Evolutionary conservation across 2,797 vertebrate genomes (phyloP).

Genomic region (Avahi laniger): DNA sequence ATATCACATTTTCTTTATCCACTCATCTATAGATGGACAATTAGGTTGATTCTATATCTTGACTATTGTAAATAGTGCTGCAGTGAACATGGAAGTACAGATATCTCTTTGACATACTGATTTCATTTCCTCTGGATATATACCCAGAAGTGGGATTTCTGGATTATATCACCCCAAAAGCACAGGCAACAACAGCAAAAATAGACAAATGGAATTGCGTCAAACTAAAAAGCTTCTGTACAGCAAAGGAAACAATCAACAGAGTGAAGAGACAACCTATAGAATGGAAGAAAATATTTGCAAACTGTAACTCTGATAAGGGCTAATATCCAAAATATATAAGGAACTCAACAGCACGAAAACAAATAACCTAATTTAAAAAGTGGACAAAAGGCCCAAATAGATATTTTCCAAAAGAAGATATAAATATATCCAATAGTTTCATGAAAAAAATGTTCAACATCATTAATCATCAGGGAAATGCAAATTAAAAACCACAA

Average conservation of each 20-base stretch:
- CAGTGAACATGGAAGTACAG: not conserved
- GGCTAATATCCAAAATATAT: not conserved
- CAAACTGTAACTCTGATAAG: not conserved
- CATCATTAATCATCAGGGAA: not conserved
- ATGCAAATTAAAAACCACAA: not conserved
- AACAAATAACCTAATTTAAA: not conserved
- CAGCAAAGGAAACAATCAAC: not conserved
- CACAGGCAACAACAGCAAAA: not conserved
- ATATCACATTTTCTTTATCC: not conserved
- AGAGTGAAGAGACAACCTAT: not conserved
- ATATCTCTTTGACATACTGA: not conserved
- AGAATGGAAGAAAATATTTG: not conserved
- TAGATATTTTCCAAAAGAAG: not conserved
- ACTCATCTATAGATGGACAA: not conserved
- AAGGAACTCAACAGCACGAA: not conserved
- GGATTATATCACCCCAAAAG: not conserved
- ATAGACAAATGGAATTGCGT: not conserved
- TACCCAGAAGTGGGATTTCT: too few species aligned
- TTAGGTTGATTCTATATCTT: not conserved
- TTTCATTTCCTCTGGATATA: not conserved
- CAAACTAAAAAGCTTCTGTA: not conserved
- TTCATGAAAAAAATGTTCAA: not conserved
- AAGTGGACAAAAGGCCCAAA: not conserved
- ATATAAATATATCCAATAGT: not conserved
- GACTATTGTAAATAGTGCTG: not conserved